A percentile compares a stretch with the other conserved stretches of the same genome.
phyloP scores from a whole-genome alignment of 2,888 invertebrate genomes.

The Tetanocera ferruginea region DNA sequence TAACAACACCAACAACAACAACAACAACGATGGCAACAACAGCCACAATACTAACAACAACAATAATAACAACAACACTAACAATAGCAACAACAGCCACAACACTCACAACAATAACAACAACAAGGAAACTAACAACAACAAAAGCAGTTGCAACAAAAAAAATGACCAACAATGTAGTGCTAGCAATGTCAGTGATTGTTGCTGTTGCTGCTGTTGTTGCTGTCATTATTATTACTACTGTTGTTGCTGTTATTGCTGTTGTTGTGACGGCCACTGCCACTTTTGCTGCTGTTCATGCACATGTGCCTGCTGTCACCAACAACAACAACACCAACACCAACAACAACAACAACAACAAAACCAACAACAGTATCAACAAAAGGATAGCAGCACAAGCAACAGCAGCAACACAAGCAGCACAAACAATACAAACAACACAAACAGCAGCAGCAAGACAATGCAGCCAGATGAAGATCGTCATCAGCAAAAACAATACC shows the following conservation, averaged over 20 bases:
- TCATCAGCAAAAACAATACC: not conserved
- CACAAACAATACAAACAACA: not conserved
- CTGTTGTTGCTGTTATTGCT: not conserved
- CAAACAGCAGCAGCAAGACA: not conserved
- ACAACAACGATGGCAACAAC: not conserved
- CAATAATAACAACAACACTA: not conserved
- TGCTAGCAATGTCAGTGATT: not conserved
- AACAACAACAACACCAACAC: not conserved
- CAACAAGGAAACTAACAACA: not conserved
- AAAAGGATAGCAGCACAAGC: not conserved
- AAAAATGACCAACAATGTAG: not conserved
- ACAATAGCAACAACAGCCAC: no score
- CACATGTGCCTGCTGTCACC: not conserved
- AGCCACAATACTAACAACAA: not conserved
- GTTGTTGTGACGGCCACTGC: not conserved
- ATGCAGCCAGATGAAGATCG: no score
- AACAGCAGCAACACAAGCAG: not conserved
- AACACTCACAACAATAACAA: not conserved
- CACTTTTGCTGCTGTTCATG: constrained; percentile 7
- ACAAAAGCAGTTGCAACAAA: not conserved
- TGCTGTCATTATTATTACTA: constrained; percentile 4
- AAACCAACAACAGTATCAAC: not conserved
- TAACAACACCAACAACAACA: not conserved
- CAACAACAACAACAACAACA: not conserved
- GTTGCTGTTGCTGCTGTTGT: not conserved